Conservation (phyloP, 2,888 invertebrate genomes). For the Hypena proboscidalis region DNA sequence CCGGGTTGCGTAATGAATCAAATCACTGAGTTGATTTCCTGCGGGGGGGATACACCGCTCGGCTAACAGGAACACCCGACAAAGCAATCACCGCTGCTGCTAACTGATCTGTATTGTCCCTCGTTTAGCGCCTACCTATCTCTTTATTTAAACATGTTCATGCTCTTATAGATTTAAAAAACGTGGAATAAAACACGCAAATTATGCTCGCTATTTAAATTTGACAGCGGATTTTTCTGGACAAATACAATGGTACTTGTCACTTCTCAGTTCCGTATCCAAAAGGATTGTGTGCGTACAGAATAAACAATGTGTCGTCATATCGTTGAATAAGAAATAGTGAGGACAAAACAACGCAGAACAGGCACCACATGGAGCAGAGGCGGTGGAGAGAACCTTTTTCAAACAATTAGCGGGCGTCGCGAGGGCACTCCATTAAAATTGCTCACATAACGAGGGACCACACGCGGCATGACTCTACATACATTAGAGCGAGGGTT, state of each 20-base stretch:
- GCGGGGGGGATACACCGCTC: slow-evolving; percentile 21
- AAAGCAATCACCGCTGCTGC: slow-evolving; percentile 23
- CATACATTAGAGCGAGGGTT: slow-evolving; percentile 68
- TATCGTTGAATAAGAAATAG: neutral
- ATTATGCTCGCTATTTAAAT: neutral
- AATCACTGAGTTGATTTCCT: slow-evolving; percentile 53
- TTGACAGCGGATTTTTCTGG: neutral
- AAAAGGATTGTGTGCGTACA: neutral
- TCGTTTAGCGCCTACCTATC: slow-evolving; percentile 3
- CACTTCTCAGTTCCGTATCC: neutral
- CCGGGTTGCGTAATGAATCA: slow-evolving; percentile 40
- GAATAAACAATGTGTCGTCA: neutral
- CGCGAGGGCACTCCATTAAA: slow-evolving; percentile 69
- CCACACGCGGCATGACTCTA: slow-evolving; percentile 65
- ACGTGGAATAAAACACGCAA: no score
- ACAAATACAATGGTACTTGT: neutral
- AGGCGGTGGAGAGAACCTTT: slow-evolving; percentile 53
- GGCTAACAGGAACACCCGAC: slow-evolving; percentile 23
- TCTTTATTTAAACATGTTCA: no score
- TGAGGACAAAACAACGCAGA: neutral
- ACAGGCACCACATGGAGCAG: slow-evolving; percentile 15
- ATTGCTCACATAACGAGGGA: slow-evolving; percentile 67
- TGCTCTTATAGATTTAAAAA: no score
- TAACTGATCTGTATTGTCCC: slow-evolving; percentile 16
- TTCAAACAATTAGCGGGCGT: slow-evolving; percentile 67